phyloP scores from a whole-genome alignment of 2,113 vertebrate species.

The Platichthys stellatus region DNA sequence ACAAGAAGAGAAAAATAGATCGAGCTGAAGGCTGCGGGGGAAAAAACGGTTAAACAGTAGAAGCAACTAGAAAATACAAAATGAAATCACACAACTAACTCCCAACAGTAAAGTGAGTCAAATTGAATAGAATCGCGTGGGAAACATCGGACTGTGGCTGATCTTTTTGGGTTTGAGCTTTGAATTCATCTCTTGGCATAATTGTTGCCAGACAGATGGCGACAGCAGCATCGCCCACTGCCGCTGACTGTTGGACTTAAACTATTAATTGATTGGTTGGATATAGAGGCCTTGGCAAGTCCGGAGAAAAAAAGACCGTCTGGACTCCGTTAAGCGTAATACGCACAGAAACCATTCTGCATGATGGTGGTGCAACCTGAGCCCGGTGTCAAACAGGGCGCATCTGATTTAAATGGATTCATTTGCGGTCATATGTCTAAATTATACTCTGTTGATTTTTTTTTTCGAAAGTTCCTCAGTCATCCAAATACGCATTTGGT shows the following conservation, averaged over 20 bases:
- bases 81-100: background rate
- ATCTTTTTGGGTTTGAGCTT: slow-evolving; percentile 51
- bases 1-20: background rate
- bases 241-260: slow-evolving; percentile 49
- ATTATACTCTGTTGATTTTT: slow-evolving; percentile 21
- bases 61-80: background rate
- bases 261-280: slow-evolving; percentile 63
- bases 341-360: slow-evolving; percentile 10
- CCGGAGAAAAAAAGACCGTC: background rate
- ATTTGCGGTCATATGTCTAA: slow-evolving; percentile 42
- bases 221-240: slow-evolving; percentile 54
- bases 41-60: background rate
- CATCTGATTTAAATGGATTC: slow-evolving; percentile 49
- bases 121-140: slow-evolving; percentile 46
- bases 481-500: slow-evolving; percentile 35
- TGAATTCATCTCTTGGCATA: slow-evolving; percentile 70
- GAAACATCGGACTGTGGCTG: slow-evolving; percentile 63
- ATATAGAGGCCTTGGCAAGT: slow-evolving; percentile 35
- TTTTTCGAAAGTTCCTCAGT: slow-evolving; percentile 10
- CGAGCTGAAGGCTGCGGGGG: too few species aligned
- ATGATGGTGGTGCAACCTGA: slow-evolving; percentile 32
- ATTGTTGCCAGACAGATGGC: slow-evolving; percentile 79
- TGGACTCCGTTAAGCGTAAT: slow-evolving; percentile 48
- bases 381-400: slow-evolving; percentile 32
- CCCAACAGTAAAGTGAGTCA: background rate